Base-by-base conservation (phyloP, 2,113 vertebrate species). In the Sigmodon hispidus region DNA sequence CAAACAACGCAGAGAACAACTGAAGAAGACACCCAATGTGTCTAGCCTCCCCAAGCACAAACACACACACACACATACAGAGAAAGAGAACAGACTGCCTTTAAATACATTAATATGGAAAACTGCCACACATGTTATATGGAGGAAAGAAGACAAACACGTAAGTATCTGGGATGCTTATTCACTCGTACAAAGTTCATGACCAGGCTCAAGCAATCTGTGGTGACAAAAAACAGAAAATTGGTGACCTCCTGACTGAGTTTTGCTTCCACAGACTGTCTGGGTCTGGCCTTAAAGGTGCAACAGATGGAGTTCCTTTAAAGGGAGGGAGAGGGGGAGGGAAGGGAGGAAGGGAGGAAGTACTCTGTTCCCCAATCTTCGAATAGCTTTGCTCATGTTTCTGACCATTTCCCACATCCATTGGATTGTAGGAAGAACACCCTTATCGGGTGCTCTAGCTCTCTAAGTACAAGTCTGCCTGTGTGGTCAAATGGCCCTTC, bases 161-260 rank as follows among this genome's bases (percentile, higher is more conserved):
- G 36, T 50, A 69, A 67, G n/a, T 75, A 31, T 29, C 63, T 63
- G 79, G 61, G 65, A n/a, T 36, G 31, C 45, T 34, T 34, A 83
- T 90, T 92, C 24, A 87, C 59, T 83, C 72, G 36, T 48, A 29
- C 61, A 29, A 83, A 87, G 19, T 75, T 48, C 69, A 89, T 87
- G 48, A 45, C 52, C 63, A 79, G 48, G 31, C 16, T 63, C 31
- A 92, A 84, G 50, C 79, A 94, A 72, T 84, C 43, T 50, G 40
- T 43, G 50, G 43, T 87, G 70, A 22, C 3, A 55, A 76, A 95
- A 79, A 93, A 63, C 61, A 87, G 70, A 69, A 93, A 73, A 94
- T 40, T 19, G 11, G 40, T 55, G 57, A 70, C 40, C 34, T 48
- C 34, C 1, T 40, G 73, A 61, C 72, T 65, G 77, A 57, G 1